These are phyloP conservation scores for Lumbricus terrestris DNA, from an alignment of 2,888 invertebrate genomes.

Conservation along the genomic window DNA sequence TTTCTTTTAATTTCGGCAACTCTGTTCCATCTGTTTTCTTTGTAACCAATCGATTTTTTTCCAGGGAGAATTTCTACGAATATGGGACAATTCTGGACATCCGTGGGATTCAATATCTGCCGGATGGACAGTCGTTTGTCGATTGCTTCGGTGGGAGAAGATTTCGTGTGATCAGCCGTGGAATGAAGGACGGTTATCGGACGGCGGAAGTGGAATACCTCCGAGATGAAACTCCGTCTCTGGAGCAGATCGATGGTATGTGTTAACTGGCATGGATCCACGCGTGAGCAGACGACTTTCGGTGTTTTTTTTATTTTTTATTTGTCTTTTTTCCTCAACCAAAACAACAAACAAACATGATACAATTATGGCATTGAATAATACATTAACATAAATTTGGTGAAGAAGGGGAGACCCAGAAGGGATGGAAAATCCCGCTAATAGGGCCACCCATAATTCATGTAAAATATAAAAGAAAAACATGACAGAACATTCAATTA, in stretches of 20 bases:
- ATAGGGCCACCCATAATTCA: too few species aligned
- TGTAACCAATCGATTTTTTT: not conserved
- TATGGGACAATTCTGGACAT: constrained; percentile 81
- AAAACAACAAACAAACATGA: too few species aligned
- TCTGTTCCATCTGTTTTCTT: not conserved
- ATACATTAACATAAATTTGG: too few species aligned
- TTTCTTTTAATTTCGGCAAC: not conserved
- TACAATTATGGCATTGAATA: too few species aligned
- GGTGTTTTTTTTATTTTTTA: too few species aligned
- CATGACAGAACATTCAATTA: too few species aligned
- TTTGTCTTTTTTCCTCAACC: too few species aligned
- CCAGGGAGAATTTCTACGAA: not conserved
- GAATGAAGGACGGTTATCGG: constrained; percentile 79
- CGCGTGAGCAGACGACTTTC: not conserved
- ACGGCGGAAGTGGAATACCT: constrained; percentile 64
- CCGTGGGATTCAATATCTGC: constrained; percentile 76
- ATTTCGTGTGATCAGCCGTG: constrained; percentile 74
- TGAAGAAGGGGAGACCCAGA: too few species aligned
- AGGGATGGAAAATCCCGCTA: too few species aligned
- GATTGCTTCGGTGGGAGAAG: constrained; percentile 80
- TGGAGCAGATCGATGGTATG: not conserved
- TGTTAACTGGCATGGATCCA: not conserved
- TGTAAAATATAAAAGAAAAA: too few species aligned
- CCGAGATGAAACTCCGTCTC: not conserved
- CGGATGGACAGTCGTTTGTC: constrained; percentile 81